phyloP scores from a whole-genome alignment of 2,113 vertebrate species.

The Brachirus orientalis region DNA sequence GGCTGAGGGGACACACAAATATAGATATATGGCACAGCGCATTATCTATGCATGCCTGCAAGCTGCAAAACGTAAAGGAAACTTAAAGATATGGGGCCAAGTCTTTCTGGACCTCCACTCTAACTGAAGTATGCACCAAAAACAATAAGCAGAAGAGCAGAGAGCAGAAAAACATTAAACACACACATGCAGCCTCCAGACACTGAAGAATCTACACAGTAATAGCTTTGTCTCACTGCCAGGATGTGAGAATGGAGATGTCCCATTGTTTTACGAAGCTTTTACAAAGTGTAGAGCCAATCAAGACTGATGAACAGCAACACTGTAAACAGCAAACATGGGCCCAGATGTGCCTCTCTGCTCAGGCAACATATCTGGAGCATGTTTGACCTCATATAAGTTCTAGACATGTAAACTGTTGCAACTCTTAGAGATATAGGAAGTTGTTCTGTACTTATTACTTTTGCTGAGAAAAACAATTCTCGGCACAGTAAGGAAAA shows the following conservation, averaged over 20 bases:
- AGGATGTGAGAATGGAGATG: slow-evolving; percentile 16
- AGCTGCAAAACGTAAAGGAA: neutral
- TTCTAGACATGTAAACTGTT: neutral
- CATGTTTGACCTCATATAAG: neutral
- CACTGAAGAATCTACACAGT: slow-evolving; percentile 28
- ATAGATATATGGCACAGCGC: neutral
- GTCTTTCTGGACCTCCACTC: no score
- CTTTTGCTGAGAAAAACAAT: neutral
- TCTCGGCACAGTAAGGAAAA: neutral
- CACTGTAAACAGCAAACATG: neutral
- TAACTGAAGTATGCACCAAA: neutral
- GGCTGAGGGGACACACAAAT: neutral
- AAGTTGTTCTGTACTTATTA: neutral
- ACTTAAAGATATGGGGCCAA: no score
- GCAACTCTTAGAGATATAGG: neutral
- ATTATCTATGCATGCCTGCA: neutral
- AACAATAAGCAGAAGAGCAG: slow-evolving; percentile 25
- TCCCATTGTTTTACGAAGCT: slow-evolving; percentile 42
- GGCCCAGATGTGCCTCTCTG: neutral
- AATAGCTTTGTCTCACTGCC: slow-evolving; percentile 24
- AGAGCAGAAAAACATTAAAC: slow-evolving; percentile 4
- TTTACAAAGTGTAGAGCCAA: slow-evolving; percentile 15
- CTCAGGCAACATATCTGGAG: neutral
- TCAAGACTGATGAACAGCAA: neutral
- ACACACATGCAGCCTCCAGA: slow-evolving; percentile 8